These are phyloP conservation scores for Halictus ligatus DNA, from an alignment of 2,888 invertebrate genomes.

Conservation along the genomic window DNA sequence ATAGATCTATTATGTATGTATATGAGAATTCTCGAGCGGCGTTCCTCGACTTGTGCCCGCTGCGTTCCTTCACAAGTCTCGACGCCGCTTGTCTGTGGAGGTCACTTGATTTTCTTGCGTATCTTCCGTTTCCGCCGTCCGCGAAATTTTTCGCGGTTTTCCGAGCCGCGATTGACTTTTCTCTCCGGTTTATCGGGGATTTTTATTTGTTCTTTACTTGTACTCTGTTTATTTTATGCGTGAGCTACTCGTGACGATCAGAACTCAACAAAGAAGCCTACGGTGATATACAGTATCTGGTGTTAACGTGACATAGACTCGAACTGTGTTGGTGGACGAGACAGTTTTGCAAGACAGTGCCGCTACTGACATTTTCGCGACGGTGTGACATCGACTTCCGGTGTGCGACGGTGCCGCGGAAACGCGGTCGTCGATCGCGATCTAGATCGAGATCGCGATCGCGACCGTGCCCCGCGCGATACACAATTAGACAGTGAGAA, in stretches of 20 bases:
- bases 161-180: not conserved
- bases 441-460: not conserved
- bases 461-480: not conserved
- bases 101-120: conserved; percentile 71
- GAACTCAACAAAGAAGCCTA: conserved; percentile 42
- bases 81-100: conserved; percentile 49
- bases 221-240: not conserved
- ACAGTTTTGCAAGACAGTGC: conserved; percentile 30
- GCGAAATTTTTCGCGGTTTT: not conserved
- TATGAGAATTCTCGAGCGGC: not conserved
- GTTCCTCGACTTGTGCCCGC: conserved; percentile 40
- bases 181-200: not conserved
- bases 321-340: conserved; percentile 23
- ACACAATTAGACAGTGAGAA: conserved; percentile 34
- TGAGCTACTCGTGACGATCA: conserved; percentile 38
- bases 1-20: not conserved
- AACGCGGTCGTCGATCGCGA: not conserved
- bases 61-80: conserved; percentile 39
- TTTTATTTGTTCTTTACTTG: not conserved
- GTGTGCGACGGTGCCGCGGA: not conserved
- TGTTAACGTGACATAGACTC: conserved; percentile 17
- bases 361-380: not conserved
- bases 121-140: conserved; percentile 38
- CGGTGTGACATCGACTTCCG: not conserved
- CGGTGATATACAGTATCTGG: conserved; percentile 18